Evolutionary conservation across 1,140 invertebrate species (phyloP).

Genomic region (Conus betulinus): DNA sequence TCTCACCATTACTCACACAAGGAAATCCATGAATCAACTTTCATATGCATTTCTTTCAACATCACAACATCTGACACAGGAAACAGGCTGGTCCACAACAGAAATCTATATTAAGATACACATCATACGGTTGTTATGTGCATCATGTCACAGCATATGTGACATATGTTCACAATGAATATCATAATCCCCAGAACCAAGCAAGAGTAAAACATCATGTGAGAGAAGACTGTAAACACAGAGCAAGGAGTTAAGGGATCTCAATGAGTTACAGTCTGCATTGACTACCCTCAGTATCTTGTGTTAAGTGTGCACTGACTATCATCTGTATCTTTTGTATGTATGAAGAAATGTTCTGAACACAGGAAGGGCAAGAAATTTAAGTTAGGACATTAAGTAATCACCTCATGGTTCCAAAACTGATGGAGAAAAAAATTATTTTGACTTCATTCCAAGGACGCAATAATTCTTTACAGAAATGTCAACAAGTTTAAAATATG

Average conservation of each 20-base stretch:
- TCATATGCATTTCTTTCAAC: neutral
- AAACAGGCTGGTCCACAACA: neutral
- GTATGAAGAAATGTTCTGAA: too few relatives aligned
- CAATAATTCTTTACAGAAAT: too few relatives aligned
- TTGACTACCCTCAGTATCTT: too few relatives aligned
- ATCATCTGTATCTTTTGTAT: too few relatives aligned
- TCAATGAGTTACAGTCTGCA: too few relatives aligned
- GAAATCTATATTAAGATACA: neutral
- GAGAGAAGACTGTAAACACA: neutral
- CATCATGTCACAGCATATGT: neutral
- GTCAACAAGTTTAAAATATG: too few relatives aligned
- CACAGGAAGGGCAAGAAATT: too few relatives aligned
- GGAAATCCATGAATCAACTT: neutral
- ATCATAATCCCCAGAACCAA: neutral
- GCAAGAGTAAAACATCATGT: neutral
- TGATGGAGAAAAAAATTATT: too few relatives aligned
- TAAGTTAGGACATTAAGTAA: too few relatives aligned
- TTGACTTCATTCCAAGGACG: too few relatives aligned
- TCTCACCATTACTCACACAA: neutral
- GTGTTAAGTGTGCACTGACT: too few relatives aligned
- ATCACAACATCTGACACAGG: constrained; percentile 8
- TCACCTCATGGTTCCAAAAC: too few relatives aligned
- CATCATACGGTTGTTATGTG: neutral
- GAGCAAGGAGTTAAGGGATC: neutral
- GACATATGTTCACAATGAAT: neutral